phyloP scores from a whole-genome alignment of 2,113 vertebrate genomes.

The Vulpes ferrilata region DNA sequence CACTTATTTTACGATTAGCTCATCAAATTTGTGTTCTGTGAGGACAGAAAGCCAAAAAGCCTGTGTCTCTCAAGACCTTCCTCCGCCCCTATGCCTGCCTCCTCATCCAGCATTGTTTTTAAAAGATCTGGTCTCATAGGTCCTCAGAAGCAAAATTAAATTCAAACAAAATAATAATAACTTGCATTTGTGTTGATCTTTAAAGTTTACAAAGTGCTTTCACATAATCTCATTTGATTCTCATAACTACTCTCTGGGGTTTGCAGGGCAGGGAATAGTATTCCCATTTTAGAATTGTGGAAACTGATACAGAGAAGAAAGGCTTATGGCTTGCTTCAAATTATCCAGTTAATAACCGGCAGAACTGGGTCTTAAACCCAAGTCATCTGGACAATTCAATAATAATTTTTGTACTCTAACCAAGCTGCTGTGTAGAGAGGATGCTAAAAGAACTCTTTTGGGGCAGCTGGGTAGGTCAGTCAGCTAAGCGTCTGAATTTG shows the following conservation, averaged over 20 bases:
- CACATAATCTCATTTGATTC: constrained; percentile 39
- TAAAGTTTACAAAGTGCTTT: constrained; percentile 25
- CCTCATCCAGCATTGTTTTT: constrained; percentile 15
- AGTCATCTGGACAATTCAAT: not conserved
- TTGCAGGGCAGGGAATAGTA: not conserved
- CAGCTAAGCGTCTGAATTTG: not conserved
- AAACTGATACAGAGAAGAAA: constrained; percentile 45
- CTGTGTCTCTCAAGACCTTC: constrained; percentile 59
- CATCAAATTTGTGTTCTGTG: constrained; percentile 60
- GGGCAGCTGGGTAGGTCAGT: not conserved
- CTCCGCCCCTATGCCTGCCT: not conserved
- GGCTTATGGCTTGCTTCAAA: not conserved
- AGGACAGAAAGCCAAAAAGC: constrained; percentile 65
- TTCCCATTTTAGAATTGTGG: constrained; percentile 23
- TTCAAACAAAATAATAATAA: constrained; percentile 28
- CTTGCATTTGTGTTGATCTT: constrained; percentile 42
- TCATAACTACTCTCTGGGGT: not conserved
- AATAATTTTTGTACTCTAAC: not conserved
- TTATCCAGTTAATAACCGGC: not conserved
- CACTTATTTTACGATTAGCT: constrained; percentile 75
- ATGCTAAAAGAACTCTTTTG: not conserved
- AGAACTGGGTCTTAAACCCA: not conserved
- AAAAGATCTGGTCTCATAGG: constrained; percentile 13
- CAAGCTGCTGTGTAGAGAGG: not conserved
- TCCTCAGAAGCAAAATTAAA: constrained; percentile 53